Evolutionary conservation across 2,888 invertebrate genomes (phyloP).

Genomic region (Unio delphinus): DNA sequence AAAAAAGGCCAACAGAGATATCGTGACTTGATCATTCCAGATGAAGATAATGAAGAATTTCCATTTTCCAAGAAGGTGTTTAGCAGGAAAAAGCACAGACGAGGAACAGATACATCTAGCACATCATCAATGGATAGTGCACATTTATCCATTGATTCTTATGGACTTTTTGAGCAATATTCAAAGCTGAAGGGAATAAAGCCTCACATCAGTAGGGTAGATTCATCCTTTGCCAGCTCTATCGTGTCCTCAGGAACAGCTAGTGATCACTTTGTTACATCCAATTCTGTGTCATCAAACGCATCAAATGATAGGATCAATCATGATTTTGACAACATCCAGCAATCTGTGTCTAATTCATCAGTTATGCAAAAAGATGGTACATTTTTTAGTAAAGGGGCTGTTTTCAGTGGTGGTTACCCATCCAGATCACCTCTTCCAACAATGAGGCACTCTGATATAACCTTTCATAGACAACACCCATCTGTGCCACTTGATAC

Average conservation of each 20-base stretch:
- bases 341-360: too few species aligned
- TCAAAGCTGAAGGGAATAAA: slow-evolving; percentile 7
- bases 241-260: too few species aligned
- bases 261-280: too few species aligned
- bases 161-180: slow-evolving; percentile 25
- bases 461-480: neutral
- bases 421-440: neutral
- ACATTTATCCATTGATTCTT: slow-evolving; percentile 23
- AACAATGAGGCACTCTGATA: neutral
- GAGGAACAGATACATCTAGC: slow-evolving; percentile 10
- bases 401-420: neutral
- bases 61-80: slow-evolving; percentile 51
- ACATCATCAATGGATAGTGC: slow-evolving; percentile 19
- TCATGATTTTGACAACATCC: too few species aligned
- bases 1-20: slow-evolving; percentile 15
- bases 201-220: too few species aligned
- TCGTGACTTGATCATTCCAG: slow-evolving; percentile 51
- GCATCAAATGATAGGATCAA: too few species aligned
- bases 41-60: slow-evolving; percentile 53
- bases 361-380: too few species aligned
- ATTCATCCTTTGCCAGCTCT: too few species aligned
- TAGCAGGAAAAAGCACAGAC: slow-evolving; percentile 38
- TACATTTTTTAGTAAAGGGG: too few species aligned
- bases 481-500: neutral
- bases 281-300: too few species aligned